A percentile compares a stretch with the other conserved stretches of the same genome.
Evolutionary conservation across 2,113 vertebrate genomes (phyloP).

Genomic region (Cettia cetti): DNA sequence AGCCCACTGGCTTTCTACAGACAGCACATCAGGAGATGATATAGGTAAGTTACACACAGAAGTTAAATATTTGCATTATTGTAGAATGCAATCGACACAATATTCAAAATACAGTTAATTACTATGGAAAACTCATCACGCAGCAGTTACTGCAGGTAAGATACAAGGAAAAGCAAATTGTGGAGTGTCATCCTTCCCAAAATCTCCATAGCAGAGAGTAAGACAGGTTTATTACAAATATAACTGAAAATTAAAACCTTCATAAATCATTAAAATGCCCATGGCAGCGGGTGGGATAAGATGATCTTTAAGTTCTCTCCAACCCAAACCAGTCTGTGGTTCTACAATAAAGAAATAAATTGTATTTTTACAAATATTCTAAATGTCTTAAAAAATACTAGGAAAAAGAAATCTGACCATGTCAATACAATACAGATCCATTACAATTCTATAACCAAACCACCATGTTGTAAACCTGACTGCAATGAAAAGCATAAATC

Average conservation of each 20-base stretch:
- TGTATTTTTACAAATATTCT: background rate
- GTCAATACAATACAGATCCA: background rate
- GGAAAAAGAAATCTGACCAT: background rate
- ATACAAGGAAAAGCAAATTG: background rate
- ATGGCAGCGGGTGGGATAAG: background rate
- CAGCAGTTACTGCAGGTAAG: background rate
- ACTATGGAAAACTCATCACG: background rate
- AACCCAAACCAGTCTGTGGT: background rate
- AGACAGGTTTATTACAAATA: background rate
- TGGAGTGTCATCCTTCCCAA: background rate
- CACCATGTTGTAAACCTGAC: background rate
- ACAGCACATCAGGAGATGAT: background rate
- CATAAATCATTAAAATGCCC: background rate
- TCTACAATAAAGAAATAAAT: background rate
- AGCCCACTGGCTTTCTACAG: conserved; percentile 80
- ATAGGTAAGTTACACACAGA: fast-evolving
- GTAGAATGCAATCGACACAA: background rate
- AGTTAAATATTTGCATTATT: background rate
- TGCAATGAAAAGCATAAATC: background rate
- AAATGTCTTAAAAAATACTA: background rate
- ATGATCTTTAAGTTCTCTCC: background rate
- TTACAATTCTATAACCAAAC: background rate
- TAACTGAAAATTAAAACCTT: background rate
- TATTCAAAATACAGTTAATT: too few species aligned
- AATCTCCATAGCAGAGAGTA: background rate